Percentiles rank a stretch among this genome's conserved stretches.
Evolutionary conservation across 2,113 vertebrate species (phyloP).

Genomic region (Chaetodon trifascialis): DNA sequence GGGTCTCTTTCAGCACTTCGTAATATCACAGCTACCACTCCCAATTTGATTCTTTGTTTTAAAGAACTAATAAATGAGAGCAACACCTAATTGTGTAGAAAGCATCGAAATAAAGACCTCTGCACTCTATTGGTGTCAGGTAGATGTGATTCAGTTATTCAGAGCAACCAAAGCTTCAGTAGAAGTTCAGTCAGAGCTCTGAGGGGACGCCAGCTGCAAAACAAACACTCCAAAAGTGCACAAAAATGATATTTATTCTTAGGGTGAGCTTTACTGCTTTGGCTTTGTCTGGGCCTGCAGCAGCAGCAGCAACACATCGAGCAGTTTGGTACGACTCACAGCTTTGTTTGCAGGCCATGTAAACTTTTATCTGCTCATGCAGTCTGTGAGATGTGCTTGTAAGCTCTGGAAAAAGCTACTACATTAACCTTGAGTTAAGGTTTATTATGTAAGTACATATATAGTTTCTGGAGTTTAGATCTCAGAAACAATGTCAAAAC

Average conservation of each 20-base stretch:
- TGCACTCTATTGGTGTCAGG: background rate
- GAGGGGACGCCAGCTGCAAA: too few relatives aligned
- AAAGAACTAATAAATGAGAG: background rate
- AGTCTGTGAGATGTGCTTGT: background rate
- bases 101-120: background rate
- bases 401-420: background rate
- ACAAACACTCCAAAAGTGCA: too few relatives aligned
- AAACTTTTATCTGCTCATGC: background rate
- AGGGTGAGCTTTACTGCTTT: background rate
- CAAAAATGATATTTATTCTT: background rate
- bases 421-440: background rate
- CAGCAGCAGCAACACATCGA: background rate
- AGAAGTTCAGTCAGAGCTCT: background rate
- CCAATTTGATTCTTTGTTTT: background rate
- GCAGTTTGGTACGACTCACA: too few relatives aligned
- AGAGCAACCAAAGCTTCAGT: background rate
- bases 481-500: constrained; percentile 10
- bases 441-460: background rate
- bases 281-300: background rate
- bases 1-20: background rate
- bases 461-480: background rate
- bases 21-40: background rate
- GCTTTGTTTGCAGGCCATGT: background rate
- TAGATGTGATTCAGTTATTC: background rate
- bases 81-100: background rate